Evolutionary conservation across 23 tunicate genomes (phyloP), one percentile per base, ranked within the genome.

Genomic region (Styela plicata): DNA sequence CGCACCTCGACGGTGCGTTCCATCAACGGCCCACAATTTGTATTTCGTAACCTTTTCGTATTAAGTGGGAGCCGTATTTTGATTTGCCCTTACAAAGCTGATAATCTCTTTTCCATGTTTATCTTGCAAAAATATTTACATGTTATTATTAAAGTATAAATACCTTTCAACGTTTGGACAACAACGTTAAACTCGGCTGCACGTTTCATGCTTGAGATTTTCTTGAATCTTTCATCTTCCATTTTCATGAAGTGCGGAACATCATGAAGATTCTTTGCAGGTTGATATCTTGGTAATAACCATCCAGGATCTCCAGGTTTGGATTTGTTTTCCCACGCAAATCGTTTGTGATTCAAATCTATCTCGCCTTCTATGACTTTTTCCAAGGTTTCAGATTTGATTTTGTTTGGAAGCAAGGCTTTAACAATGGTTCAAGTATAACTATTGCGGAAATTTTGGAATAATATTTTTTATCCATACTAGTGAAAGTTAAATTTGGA

Each of bases 251-350:
- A 17, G 22, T 36, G 70, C 2, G 94, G 94, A 2, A 89, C 84
- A 36, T 84, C 74, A 1, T 25, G 80, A 19, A 84, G 63, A 26
- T 71, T 69, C 16, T 89, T 82, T 3, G 94, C 94, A 27, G 71
- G 30, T 2, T 33, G 34, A 71, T 36, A 84, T 53, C 94, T 32
- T 5, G 94, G 94, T 2, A 89, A 53, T 2, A 70, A 30, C 94
- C 88, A 89, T 5, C 88, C 88, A 19, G 65, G 63, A 32, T 84
- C 85, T n/a, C 79, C 94, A 1, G 83, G 74, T 18, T 34, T 70
- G 30, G 94, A 79, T 19, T 64, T 66, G 21, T 52, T 29, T 32
- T 63, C 33, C 94, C 94, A 89, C 26, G 69, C 85, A 64, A 70
- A 89, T n/a, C 80, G 53, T 63, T 84, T 82, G 24, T 69, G 36